Evolutionary conservation across 2,888 invertebrate genomes (phyloP), one percentile per base, ranked within the genome.

Genomic region (Ichneumoninae sp.): DNA sequence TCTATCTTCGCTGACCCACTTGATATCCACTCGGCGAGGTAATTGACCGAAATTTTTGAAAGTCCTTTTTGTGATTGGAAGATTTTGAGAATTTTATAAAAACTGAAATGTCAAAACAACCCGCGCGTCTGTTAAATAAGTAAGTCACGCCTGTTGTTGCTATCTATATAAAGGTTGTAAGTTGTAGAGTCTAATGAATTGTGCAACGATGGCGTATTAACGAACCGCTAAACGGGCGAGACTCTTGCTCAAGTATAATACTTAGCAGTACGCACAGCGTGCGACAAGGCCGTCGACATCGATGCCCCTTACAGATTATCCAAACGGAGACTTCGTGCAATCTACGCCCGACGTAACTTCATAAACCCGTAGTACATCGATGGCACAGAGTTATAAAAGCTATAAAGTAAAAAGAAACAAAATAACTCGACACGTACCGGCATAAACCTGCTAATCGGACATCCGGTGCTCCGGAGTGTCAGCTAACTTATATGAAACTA

Each of bases 201-300:
- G 87, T 86, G 89, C 84, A 91, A 91, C 84, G 68, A 74, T 50
- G 70, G 60, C 80, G 68, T 80, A 88, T 90, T 91, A 90, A 89
- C 90, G 82, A 83, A 79, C 69, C 83, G 89, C 89, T 91, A 90
- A 91, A 88, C 86, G 88, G 76, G 57, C 62, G 86, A 86, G 74
- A 47, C 62, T 87, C 80, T 89, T 89, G 89, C 89, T 82, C 81
- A 80, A 87, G 87, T 86, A 83, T 88, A 90, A 89, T 87, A 88
- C 84, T 89, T 88, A 88, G 87, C 88, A 83, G 68, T 65, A 44
- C 80, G 78, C 84, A 66, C 72, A 36, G 74, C 33, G 75, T 70
- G 68, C 70, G 83, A 84, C 89, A 87, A 89, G 88, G 88, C 85
- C 88, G 60, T 78, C 80, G 78, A 83, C 85, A 79, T 86, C 83